Base-by-base conservation (phyloP, 1,140 invertebrate genomes). In the Diabrotica virgifera region DNA sequence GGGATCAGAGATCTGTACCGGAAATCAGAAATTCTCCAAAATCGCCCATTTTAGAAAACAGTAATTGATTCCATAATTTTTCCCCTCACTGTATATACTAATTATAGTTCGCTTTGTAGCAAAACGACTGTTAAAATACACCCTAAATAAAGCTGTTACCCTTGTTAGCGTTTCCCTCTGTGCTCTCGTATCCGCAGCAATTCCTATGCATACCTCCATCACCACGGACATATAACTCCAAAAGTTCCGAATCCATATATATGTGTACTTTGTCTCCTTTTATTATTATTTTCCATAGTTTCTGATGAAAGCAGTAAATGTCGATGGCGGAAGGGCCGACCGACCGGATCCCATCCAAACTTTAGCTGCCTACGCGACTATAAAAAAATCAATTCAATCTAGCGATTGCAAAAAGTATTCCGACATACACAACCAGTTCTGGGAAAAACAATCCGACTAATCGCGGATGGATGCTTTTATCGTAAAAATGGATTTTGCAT, bases 351-450 rank as follows among this genome's bases (percentile, higher is more conserved):
- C 51, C 14, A 54, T 62, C 37, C 35, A 50, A 64, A 64, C 5
- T 50, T 36, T 53, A 10, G 24, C 46, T 24, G 37, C n/a, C n/a
- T 10, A 38, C 56, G 50, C 36, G 51, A 62, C 56, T 38, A 66
- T 66, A 66, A 66, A 66, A 66, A 66, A 66, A 66, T 66, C 65
- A 66, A 24, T 24, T 24, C 24, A 24, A 66, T 66, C 59, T 66
- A 59, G n/a, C 56, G 65, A 66, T 60, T 63, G 65, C 37, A 52
- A 54, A 61, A 24, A 24, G 24, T 63, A 66, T 66, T 66, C 52
- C 65, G 24, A 24, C 24, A 24, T 24, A 24, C 65, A 66, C 63
- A 66, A 55, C 13, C 56, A 60, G 51, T 52, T 58, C 51, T 59
- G 55, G 60, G 12, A 58, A 24, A 59, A 58, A 66, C 55, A 51